Conservation (phyloP, 2,797 vertebrate species). For the Echiichthys vipera region DNA sequence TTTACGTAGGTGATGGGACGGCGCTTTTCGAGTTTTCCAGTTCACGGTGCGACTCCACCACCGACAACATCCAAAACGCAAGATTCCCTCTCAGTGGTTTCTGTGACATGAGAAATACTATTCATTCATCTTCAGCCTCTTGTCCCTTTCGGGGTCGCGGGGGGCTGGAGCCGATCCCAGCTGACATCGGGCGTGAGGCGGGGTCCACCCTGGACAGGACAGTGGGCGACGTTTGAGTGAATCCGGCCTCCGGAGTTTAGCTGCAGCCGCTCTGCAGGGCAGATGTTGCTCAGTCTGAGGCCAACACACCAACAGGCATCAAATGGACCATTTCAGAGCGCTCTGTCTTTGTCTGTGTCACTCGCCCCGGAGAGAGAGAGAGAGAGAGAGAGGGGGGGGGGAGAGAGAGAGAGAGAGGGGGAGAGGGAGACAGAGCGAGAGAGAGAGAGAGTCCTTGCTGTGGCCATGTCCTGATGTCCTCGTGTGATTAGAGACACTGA, state of each 20-base stretch:
- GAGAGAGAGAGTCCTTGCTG: conserved; percentile 16
- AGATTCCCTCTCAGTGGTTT: no score
- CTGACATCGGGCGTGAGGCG: no score
- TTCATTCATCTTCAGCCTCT: no score
- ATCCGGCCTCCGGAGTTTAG: conserved; percentile 50
- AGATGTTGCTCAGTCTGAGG: conserved; percentile 82
- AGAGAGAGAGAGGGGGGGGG: not conserved
- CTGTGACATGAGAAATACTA: no score
- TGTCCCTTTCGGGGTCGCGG: no score
- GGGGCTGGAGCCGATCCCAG: no score
- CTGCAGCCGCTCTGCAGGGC: conserved; percentile 73
- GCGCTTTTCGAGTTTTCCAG: no score
- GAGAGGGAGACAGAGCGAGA: conserved; percentile 23
- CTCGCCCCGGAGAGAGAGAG: conserved; percentile 22
- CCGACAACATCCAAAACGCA: no score
- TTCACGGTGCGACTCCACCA: no score
- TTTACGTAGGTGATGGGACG: no score
- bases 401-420: conserved; percentile 30
- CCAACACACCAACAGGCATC: conserved; percentile 76
- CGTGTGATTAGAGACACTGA: conserved; percentile 31
- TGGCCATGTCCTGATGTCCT: conserved; percentile 41
- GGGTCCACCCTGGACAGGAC: no score
- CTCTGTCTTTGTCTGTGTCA: conserved; percentile 65
- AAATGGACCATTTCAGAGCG: conserved; percentile 77
- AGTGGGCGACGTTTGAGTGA: no score